Conservation (phyloP, 1,140 invertebrate species). For the Drosophila grimshawi region DNA sequence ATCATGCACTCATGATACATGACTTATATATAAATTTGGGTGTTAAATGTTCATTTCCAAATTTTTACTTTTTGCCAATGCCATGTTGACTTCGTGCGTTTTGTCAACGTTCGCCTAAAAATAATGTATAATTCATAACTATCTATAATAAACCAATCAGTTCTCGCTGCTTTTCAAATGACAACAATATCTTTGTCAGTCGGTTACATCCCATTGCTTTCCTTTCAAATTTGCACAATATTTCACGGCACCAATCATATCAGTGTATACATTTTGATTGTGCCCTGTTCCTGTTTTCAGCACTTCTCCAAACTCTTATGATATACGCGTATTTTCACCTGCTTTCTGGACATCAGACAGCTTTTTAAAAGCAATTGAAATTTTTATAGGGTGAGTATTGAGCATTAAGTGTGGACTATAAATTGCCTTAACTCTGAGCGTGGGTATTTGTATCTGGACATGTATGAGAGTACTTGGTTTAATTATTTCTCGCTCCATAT, state of each 20-base stretch:
- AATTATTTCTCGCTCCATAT: slow-evolving; percentile 64
- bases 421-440: slow-evolving; percentile 61
- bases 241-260: slow-evolving; percentile 6
- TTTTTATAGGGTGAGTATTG: slow-evolving; percentile 61
- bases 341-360: slow-evolving; percentile 21
- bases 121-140: no score
- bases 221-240: no score
- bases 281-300: slow-evolving; percentile 3
- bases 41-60: not conserved
- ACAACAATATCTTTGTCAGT: no score
- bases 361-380: slow-evolving; percentile 56
- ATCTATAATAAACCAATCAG: no score
- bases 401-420: slow-evolving; percentile 43
- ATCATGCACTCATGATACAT: not conserved
- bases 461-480: slow-evolving; percentile 39
- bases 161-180: no score
- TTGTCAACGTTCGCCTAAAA: no score
- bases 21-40: not conserved
- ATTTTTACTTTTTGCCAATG: no score
- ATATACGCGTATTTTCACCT: slow-evolving; percentile 69
- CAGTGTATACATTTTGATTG: slow-evolving; percentile 2
- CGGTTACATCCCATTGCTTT: no score
- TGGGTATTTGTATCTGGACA: slow-evolving; percentile 44
- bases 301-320: slow-evolving; percentile 49
- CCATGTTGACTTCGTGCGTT: no score